Base-by-base conservation (phyloP, 2,113 vertebrate genomes). In the Percopsis transmontana region DNA sequence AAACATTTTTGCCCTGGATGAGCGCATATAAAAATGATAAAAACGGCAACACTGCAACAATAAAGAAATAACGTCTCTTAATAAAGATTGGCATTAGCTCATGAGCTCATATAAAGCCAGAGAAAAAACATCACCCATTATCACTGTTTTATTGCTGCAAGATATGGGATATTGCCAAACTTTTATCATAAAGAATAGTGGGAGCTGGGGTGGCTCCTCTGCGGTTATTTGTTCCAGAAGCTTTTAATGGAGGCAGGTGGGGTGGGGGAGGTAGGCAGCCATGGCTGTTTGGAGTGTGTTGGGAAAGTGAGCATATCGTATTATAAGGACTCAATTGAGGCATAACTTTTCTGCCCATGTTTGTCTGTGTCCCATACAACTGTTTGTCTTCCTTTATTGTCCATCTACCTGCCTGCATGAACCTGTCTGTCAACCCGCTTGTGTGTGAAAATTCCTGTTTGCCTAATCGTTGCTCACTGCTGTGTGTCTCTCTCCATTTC, bases 71-170 rank as follows among this genome's bases (percentile, higher is more conserved):
- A 66, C 51, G 64, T 62, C 72, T 78, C 67, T 61, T 59, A 63
- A 82, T 74, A 68, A 67, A 70, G 66, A 75, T 56, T n/a, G 7
- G 5, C 33, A 0, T 0, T 10, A 2, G 47, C 13, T 21, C 58
- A 70, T 66, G 76, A 67, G 71, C 70, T 41, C 19, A 52, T 77
- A 79, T 79, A 79, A 85, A 72, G 39, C 56, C 53, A 64, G 33
- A 71, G 57, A 76, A 80, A 76, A 47, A 55, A 55, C 75, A 79
- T 24, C 47, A 44, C 54, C 53, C 62, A 70, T 83, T 66, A 79
- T 79, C 65, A 62, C 18, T 57, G 74, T 77, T 54, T 80, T 85
- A 82, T 87, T 84, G 73, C 81, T 75, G 47, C 54, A 47, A 67
- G 72, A 77, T 70, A 39, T 62, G 42, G 58, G 73, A 81, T 70